Conservation (phyloP, 2,888 invertebrate genomes). For the Leptogaster cylindrica region DNA sequence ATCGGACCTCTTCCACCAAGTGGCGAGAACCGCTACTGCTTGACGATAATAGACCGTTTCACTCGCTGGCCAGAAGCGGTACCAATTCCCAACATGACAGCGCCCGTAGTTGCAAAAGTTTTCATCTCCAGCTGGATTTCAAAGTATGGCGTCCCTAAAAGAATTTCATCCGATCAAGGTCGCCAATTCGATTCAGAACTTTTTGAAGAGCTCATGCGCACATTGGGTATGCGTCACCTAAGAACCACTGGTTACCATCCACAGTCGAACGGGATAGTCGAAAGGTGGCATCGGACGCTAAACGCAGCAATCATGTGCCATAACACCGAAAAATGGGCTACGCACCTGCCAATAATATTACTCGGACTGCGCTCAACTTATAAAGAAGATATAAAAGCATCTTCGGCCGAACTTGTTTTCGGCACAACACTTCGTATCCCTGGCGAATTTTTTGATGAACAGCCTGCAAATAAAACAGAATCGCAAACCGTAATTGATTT, state of each 20-base stretch:
- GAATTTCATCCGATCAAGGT: not conserved
- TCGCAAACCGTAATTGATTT: too few relatives aligned
- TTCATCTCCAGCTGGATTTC: not conserved
- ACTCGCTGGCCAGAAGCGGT: not conserved
- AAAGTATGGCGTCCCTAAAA: not conserved
- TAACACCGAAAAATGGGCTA: not conserved
- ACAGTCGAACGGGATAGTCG: not conserved
- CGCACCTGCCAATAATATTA: not conserved
- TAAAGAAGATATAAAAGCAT: not conserved
- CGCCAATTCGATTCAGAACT: not conserved
- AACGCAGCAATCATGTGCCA: not conserved
- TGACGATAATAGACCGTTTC: not conserved
- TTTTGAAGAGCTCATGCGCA: not conserved
- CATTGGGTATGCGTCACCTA: not conserved
- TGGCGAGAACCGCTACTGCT: not conserved
- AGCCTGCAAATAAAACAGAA: conserved; percentile 12
- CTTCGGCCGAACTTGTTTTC: not conserved
- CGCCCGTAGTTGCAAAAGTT: not conserved
- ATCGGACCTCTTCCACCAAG: not conserved
- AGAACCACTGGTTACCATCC: not conserved
- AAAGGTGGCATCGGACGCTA: not conserved
- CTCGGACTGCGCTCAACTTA: not conserved
- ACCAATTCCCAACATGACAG: not conserved
- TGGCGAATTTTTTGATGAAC: conserved; percentile 17
- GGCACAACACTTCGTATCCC: not conserved